Base-by-base conservation (phyloP, 2,888 invertebrate genomes). In the Yponomeuta evonymella region DNA sequence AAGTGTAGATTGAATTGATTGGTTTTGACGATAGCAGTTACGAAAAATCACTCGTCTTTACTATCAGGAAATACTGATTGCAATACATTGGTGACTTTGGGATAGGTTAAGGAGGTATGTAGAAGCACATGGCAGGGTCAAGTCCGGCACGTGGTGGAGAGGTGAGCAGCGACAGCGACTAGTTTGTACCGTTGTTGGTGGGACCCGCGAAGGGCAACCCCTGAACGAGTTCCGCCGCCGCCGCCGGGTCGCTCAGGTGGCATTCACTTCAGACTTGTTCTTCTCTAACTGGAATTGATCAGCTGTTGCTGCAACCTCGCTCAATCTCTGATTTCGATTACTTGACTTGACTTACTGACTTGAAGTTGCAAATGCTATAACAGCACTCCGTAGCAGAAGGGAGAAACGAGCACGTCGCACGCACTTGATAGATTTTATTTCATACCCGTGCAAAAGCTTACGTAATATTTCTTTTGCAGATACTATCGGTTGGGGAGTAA, bases 241-340 rank as follows among this genome's bases (percentile, higher is more conserved):
- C 43, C 87, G 87, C 85, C 84, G 84, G 80, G 48, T 68, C 86
- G 83, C 83, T 89, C 89, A 89, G 89, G 89, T 90, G 70, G 89
- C 87, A 48, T 48, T 15, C 87, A 86, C 87, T 86, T 84, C 85
- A 89, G 88, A 89, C 90, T 85, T 81, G 90, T 90, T 89, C 90
- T 87, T 83, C 87, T 89, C 90, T 91, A 90, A 91, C 91, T 89
- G 90, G 89, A 89, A 85, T 87, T 79, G 80, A 88, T 89, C 90
- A 91, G 90, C 90, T 90, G 90, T 84, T 86, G 79, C 82, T 79
- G 81, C 77, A 78, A 12, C 67, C 67, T 81, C 81, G 82, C 81
- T 83, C 83, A 83, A 81, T 43, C 64, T 48, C 15, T 5, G 63
- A 30, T 69, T 23, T 69, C 29, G 51, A 58, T 58, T 43, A 43